Conservation (phyloP, 2,113 vertebrate genomes). For the Prolemur simus region DNA sequence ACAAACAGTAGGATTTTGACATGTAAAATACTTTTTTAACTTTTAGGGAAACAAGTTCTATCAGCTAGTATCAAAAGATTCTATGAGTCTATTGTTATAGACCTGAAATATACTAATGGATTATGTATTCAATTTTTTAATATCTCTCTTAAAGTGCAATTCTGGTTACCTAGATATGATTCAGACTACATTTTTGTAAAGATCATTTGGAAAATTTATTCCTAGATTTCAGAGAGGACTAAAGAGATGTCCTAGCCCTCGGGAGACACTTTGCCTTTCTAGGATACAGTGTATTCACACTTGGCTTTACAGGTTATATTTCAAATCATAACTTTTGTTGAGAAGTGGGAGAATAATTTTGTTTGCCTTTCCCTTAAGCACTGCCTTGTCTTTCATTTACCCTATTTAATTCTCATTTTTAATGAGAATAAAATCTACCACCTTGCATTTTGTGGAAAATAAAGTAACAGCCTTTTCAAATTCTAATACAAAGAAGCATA, state of each 20-base stretch:
- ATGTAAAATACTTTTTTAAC: neutral
- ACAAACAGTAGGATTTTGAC: neutral
- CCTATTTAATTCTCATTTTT: neutral
- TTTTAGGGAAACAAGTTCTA: neutral
- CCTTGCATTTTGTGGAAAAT: neutral
- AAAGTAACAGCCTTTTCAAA: neutral
- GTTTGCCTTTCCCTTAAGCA: neutral
- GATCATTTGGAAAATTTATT: constrained; percentile 11
- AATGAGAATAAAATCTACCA: neutral
- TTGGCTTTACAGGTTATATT: constrained; percentile 37
- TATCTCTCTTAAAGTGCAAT: neutral
- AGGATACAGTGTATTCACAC: neutral
- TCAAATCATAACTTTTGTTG: constrained; percentile 38
- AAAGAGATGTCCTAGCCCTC: neutral
- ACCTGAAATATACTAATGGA: neutral
- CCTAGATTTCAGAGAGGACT: constrained; percentile 57
- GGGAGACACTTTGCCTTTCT: neutral
- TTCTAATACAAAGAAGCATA: neutral
- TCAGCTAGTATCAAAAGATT: neutral
- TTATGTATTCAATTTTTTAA: neutral
- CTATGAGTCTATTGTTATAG: neutral
- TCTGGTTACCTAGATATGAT: constrained; percentile 58
- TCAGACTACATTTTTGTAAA: constrained; percentile 32
- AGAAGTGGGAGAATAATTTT: neutral
- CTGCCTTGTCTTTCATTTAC: neutral